A percentile compares a stretch with the other conserved stretches of the same genome.
Evolutionary conservation across 2,113 vertebrate species (phyloP).

Genomic region (Elaphurus davidianus): DNA sequence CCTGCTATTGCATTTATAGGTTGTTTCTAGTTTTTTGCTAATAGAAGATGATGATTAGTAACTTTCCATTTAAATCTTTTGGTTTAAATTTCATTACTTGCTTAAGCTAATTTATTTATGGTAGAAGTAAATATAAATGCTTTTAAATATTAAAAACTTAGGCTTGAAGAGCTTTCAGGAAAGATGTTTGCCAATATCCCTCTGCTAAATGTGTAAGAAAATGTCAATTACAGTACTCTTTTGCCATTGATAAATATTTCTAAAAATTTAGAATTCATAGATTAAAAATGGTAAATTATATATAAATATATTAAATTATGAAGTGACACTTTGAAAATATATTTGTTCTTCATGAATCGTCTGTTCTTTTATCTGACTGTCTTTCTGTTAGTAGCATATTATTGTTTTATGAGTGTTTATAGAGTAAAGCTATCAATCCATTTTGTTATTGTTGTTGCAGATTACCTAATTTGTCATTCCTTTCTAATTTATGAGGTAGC

Average conservation of each 20-base stretch:
- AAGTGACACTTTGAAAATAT: background rate
- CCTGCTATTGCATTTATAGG: background rate
- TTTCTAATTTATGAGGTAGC: background rate
- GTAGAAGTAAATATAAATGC: background rate
- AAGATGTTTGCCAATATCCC: background rate
- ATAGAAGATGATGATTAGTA: background rate
- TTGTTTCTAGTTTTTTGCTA: constrained; percentile 30
- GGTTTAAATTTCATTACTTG: constrained; percentile 31
- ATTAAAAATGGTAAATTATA: constrained; percentile 8
- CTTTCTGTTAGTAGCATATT: background rate
- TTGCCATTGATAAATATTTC: background rate
- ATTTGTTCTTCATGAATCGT: constrained; percentile 1
- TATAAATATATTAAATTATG: background rate
- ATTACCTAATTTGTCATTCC: background rate
- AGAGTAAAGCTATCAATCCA: background rate
- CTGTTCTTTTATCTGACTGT: background rate
- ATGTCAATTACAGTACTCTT: background rate
- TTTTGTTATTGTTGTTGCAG: constrained; percentile 14
- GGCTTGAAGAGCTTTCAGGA: background rate
- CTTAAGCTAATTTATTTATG: background rate
- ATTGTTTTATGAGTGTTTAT: background rate
- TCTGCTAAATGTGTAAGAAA: background rate
- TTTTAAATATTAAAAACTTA: constrained; percentile 44
- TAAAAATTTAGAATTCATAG: background rate
- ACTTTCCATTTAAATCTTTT: background rate